phyloP scores from a whole-genome alignment of 2,113 vertebrate genomes.

The Cnemophilus loriae region DNA sequence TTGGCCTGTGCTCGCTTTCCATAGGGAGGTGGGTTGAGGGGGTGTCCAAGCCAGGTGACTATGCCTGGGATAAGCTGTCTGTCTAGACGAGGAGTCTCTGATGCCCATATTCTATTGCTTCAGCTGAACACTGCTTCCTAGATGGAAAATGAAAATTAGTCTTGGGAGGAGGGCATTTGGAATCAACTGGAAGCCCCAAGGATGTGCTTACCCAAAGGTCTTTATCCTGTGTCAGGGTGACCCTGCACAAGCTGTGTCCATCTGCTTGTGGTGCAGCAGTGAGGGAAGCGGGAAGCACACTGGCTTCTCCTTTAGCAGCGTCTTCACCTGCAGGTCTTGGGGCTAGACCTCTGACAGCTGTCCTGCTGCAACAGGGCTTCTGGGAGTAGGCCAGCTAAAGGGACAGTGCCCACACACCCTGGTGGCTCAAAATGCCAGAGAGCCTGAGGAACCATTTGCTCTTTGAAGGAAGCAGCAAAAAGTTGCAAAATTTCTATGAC shows the following conservation, averaged over 20 bases:
- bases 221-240: not conserved
- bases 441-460: not conserved
- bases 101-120: not conserved
- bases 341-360: not conserved
- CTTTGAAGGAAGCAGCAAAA: not conserved
- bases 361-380: not conserved
- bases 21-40: not conserved
- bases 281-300: fast-evolving
- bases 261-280: not conserved
- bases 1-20: not conserved
- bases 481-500: not conserved
- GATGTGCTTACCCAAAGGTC: not conserved
- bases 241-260: fast-evolving
- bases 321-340: not conserved
- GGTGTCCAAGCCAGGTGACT: not conserved
- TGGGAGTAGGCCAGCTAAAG: not conserved
- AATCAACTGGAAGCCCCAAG: not conserved
- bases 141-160: not conserved
- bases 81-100: not conserved
- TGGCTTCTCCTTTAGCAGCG: not conserved
- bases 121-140: not conserved
- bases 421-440: fast-evolving
- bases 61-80: not conserved
- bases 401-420: not conserved
- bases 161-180: not conserved